Base-by-base conservation (phyloP, 2,888 invertebrate species). In the Aplocera efformata region DNA sequence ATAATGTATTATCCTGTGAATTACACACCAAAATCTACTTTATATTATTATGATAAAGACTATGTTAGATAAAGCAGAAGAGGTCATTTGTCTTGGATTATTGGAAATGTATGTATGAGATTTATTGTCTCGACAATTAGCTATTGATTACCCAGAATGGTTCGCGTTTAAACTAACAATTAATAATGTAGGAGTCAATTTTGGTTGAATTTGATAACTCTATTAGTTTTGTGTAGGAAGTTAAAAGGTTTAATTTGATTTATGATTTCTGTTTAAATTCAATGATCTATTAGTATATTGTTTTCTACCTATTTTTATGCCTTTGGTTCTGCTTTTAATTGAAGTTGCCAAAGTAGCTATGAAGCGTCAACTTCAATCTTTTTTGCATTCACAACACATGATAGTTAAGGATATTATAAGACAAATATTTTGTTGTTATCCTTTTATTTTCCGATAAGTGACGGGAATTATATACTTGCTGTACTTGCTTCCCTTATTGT, bases 61-160 rank as follows among this genome's bases (percentile, higher is more conserved):
- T 27, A 39, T 38, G 39, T 50, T 56, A 1, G 20, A 23, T 44
- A 38, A 46, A 1, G 27, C 24, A 27, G 42, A 13, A 21, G 29
- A 34, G 40, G 51, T 46, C 49, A 58, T 65, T 63, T 61, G 62
- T 61, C 58, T 60, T 48, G 38, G 38, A 36, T 42, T 48, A 47
- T 51, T 52, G 48, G 47, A 48, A 60, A 58, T 64, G 59, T 60
- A 58, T 52, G 52, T 58, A 53, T 50, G 49, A 66, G 71, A 79
- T 79, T 78, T 78, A 79, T 75, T 62, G 62, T 63, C 48, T 55
- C 60, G 61, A 71, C 72, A 74, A 75, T 78, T 76, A 79, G 71
- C 61, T 66, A 65, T 69, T 67, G 73, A 74, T 77, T 72, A 73
- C 60, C 54, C 50, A 51, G 58, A 59, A 63, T 64, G 57, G 67